Evolutionary conservation across 2,797 vertebrate genomes (phyloP).

Genomic region (Luscinia luscinia): DNA sequence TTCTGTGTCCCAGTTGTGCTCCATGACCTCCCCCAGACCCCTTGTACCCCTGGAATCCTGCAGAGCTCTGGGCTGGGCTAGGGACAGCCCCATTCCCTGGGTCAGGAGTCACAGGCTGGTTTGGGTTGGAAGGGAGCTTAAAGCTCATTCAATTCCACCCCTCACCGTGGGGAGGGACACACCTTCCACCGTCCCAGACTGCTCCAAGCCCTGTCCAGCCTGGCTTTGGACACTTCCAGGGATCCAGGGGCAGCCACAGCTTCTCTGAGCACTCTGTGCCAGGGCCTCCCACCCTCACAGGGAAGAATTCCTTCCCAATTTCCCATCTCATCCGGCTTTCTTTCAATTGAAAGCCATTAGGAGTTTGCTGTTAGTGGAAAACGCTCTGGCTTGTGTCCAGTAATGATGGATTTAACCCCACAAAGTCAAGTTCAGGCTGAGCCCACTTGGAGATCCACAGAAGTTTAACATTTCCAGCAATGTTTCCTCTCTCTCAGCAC

Average conservation of each 20-base stretch:
- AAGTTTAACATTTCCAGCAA: not conserved
- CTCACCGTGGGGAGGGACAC: not conserved
- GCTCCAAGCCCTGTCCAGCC: rapidly evolving
- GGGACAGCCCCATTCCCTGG: not conserved
- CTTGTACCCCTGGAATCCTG: rapidly evolving
- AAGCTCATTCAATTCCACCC: no score
- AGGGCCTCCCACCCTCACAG: not conserved
- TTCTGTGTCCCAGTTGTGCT: not conserved
- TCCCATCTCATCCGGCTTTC: not conserved
- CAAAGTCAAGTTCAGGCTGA: not conserved
- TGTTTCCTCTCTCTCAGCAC: not conserved
- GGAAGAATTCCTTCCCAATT: not conserved
- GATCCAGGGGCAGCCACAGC: not conserved
- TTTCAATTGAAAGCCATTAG: not conserved
- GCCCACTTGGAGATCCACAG: not conserved
- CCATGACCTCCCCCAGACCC: rapidly evolving
- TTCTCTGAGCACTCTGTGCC: not conserved
- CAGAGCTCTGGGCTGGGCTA: rapidly evolving
- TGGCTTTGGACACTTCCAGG: not conserved
- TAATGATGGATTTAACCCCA: not conserved
- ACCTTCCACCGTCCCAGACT: rapidly evolving
- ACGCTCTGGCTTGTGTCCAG: not conserved
- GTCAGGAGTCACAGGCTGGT: not conserved
- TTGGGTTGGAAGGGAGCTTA: not conserved
- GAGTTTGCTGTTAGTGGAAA: not conserved